A percentile compares a stretch with the other conserved stretches of the same genome.
These are phyloP conservation scores for Graphium colonna DNA, from an alignment of 2,888 invertebrate genomes.

Conservation along the genomic window DNA sequence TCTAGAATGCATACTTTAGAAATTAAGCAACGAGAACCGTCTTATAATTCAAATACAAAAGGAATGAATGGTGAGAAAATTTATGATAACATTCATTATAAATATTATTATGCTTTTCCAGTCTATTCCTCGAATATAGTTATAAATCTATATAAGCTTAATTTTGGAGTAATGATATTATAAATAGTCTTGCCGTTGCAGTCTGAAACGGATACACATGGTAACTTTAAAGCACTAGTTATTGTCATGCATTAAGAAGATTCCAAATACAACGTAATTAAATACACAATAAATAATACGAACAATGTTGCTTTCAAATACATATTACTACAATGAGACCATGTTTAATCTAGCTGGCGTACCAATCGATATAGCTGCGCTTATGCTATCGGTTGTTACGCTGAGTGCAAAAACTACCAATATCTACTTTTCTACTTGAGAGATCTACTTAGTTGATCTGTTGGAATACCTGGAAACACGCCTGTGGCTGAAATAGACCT, in stretches of 20 bases:
- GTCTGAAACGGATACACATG: constrained; percentile 18
- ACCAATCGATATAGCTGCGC: constrained; percentile 18
- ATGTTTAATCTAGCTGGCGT: constrained; percentile 43
- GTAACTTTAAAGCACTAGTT: constrained; percentile 65
- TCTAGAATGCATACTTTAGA: too few species aligned
- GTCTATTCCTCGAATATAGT: constrained; percentile 41
- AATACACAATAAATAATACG: constrained; percentile 23
- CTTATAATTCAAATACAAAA: too few species aligned
- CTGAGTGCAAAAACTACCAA: constrained; percentile 35
- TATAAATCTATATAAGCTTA: neutral
- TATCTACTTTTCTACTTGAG: constrained; percentile 38
- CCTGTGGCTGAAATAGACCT: constrained; percentile 68
- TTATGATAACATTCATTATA: constrained; percentile 17
- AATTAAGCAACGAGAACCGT: too few species aligned
- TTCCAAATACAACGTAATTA: constrained; percentile 23
- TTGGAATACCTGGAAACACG: constrained; percentile 80
- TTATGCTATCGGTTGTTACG: constrained; percentile 25
- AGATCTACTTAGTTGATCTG: constrained; percentile 74
- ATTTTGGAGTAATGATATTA: too few species aligned
- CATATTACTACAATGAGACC: constrained; percentile 54
- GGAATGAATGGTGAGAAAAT: too few species aligned
- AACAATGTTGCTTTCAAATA: constrained; percentile 38
- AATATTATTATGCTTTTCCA: constrained; percentile 30
- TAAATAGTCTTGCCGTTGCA: too few species aligned
- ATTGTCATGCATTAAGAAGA: constrained; percentile 74